Evolutionary conservation across 2,797 vertebrate species (phyloP), one percentile per base, ranked within the genome.

Genomic region (Moxostoma hubbsi): DNA sequence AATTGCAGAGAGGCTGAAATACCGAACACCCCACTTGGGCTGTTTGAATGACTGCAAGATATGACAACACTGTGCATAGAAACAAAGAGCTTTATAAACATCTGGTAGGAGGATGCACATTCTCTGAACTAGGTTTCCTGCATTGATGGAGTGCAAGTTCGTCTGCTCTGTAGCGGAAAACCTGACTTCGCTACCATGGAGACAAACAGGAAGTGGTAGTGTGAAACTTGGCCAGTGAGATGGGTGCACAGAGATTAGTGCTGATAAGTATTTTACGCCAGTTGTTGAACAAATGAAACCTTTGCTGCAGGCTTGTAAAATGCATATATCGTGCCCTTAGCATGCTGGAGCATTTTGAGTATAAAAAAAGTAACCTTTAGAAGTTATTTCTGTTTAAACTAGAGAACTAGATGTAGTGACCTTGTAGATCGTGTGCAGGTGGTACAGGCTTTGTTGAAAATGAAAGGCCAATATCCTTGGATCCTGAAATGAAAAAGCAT

Each of bases 171-270:
- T 74, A 82, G 79, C 82, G 82, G 83, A 87, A 84, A 80, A 80
- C 80, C 77, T 78, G 74, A 74, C 64, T 83, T 82, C 2, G 84
- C 93, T 89, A 84, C 92, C 89, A 93, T 93, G 90, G 93, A 88
- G 86, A 94, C 90, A 85, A 90, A 92, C 92, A 93, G 94, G 94
- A 94, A 93, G 90, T 85, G 86, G 90, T 88, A 82, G 87, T 92
- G 87, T 90, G 86, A 93, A 92, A 91, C 88, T 88, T 87, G 85
- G 89, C 86, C 15, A 51, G 73, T 69, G 61, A 81, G 83, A 87
- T 88, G 83, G 77, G 85, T 88, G 84, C 81, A 86, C 76, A 57
- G 85, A 84, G 88, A 91, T 87, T 80, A 85, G 50, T 64, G 86
- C 81, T 71, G 77, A 80, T 24, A 24, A 24, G 24, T 24, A 24